These are phyloP conservation scores for Polyommatus icarus DNA, from an alignment of 2,888 invertebrate genomes.

Conservation along the genomic window DNA sequence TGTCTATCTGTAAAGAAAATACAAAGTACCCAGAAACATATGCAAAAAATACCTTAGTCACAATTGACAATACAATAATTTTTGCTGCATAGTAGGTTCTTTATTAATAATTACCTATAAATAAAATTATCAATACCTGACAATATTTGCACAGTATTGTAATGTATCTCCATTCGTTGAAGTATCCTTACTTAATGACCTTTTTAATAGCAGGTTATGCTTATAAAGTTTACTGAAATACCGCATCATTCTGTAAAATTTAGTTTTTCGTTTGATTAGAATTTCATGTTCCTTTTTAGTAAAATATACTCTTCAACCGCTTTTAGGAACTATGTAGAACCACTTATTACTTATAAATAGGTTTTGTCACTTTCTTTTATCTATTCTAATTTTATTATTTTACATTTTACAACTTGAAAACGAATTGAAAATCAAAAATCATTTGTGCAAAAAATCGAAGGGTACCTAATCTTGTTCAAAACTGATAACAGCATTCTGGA, in stretches of 20 bases:
- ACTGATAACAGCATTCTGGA: too few species aligned
- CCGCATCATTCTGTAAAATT: conserved; percentile 34
- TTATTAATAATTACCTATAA: neutral
- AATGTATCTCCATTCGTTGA: conserved; percentile 40
- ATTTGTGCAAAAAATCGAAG: too few species aligned
- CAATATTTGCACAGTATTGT: conserved; percentile 49
- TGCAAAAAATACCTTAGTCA: neutral
- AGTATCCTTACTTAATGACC: conserved; percentile 47
- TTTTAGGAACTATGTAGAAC: neutral
- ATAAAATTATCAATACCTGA: conserved; percentile 44
- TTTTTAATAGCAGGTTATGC: conserved; percentile 40
- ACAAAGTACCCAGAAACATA: conserved; percentile 43
- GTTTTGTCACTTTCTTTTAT: neutral
- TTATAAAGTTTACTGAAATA: conserved; percentile 41
- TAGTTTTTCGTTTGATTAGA: neutral
- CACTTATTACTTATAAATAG: neutral
- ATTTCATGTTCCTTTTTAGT: neutral
- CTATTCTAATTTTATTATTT: neutral
- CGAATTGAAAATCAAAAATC: too few species aligned
- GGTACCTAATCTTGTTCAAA: too few species aligned
- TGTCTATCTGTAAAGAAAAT: conserved; percentile 79
- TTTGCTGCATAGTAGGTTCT: neutral
- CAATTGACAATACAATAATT: neutral
- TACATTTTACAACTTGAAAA: too few species aligned
- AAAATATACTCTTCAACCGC: neutral